Base-by-base conservation (phyloP, 30 jellyfish, hydroid and myxozoan genomes). In the Hydractinia symbiolongicarpus region DNA sequence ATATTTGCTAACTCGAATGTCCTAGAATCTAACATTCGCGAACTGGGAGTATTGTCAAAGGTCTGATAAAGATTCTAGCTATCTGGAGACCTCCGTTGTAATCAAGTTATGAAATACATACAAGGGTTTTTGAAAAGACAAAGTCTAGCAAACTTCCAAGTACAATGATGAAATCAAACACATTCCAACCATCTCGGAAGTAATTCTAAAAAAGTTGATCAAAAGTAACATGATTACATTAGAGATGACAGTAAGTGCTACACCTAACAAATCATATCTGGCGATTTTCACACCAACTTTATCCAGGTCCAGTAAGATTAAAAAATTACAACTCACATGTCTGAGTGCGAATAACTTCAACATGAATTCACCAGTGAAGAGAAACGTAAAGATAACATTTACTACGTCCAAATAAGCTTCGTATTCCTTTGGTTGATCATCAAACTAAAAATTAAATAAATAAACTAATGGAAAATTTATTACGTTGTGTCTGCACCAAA, bases 121-220 rank as follows among this genome's bases (percentile, higher is more conserved):
- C 98, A 86, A 87, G 55, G 4, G 96, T 80, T 77, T 88, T 88
- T 7, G 96, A 86, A 75, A 94, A 94, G 5, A 94, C 82, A 78
- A 73, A 94, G 61, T 94, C 99, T 11, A 94, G 71, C 67, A 94
- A 82, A 62, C 99, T 94, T 53, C 99, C 99, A 50, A 94, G 95
- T 40, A 94, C 99, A 56, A 94, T 94, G 84, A 94, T 94, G 83
- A 94, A 94, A 79, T 94, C 99, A 71, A 94, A 94, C 0, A 94
- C 99, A 81, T 94, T 94, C 99, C 99, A 94, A 4, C 99, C 99
- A 84, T 94, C 99, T 50, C 99, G 86, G 84, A 94, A 94, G 69
- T 94, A 94, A 82, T 87, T 94, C 99, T 94, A 83, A 30, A 67
- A 71, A 61, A 58, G 1, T 30, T 30, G 44, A 30, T 30, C 44